A percentile compares a stretch with the other conserved stretches of the same genome.
These are phyloP conservation scores for Bombus pyrosoma DNA, from an alignment of 1,140 invertebrate species.

Conservation along the genomic window DNA sequence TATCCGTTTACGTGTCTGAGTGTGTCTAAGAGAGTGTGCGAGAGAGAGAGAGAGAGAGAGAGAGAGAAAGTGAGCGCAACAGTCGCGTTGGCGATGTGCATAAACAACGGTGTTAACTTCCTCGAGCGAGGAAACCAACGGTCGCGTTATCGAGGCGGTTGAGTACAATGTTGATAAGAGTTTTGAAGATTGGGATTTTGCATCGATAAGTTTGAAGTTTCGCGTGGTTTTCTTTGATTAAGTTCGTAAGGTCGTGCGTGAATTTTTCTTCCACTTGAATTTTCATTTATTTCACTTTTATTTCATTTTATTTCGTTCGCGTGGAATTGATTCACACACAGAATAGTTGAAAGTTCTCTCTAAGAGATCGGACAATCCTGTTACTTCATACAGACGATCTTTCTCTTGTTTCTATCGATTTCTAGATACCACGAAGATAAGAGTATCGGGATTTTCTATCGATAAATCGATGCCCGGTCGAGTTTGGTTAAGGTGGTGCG, in stretches of 20 bases:
- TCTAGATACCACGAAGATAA: too few species aligned
- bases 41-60: too few species aligned
- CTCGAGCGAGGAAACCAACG: conserved; percentile 54
- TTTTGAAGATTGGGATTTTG: conserved; percentile 2
- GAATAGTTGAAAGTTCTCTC: too few species aligned
- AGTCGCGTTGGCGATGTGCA: conserved; percentile 4
- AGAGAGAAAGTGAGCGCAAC: background rate
- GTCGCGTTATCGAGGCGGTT: background rate
- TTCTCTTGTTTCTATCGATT: too few species aligned
- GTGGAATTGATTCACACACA: too few species aligned
- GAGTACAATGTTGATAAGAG: background rate
- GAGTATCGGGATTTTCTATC: too few species aligned
- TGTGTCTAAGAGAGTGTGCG: background rate
- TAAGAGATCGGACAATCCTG: too few species aligned
- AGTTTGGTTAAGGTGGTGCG: too few species aligned
- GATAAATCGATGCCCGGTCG: too few species aligned
- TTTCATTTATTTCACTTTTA: too few species aligned
- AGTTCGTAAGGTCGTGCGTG: background rate
- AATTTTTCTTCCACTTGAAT: background rate
- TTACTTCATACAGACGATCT: too few species aligned
- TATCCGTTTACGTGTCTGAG: conserved; percentile 27
- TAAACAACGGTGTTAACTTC: conserved; percentile 50
- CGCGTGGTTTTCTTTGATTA: background rate
- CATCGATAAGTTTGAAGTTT: background rate
- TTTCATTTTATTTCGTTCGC: too few species aligned